Evolutionary conservation across 1,140 invertebrate species (phyloP), one percentile per base, ranked within the genome.

Genomic region (Caenorhabditis briggsae): DNA sequence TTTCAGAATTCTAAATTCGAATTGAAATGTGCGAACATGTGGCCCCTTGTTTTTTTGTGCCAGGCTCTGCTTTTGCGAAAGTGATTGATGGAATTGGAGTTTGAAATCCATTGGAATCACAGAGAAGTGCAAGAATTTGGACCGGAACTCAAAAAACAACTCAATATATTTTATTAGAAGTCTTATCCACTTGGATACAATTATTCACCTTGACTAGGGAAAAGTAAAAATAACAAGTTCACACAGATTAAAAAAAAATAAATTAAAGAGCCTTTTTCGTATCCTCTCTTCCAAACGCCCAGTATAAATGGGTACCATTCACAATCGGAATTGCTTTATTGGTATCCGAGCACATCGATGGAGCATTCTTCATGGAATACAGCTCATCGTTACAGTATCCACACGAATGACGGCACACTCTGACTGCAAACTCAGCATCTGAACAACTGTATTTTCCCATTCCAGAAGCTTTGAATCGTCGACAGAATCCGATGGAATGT

Each of bases 311-410:
- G 23, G 70, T 78, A 23, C 70, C 70, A 78, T 78, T 78, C n/a
- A 78, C 70, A 53, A 78, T 78, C 23, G 70, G 70, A 50, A 78
- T 78, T 8, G 46, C n/a, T 23, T 50, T 48, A 14, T 78, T 78
- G 14, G 70, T 53, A 23, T 78, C 70, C 8, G 84, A 85, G 41
- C 88, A 89, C 46, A 87, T 74, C 25, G 88, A 43, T 8, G 82
- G 56, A n/a, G 70, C 53, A 50, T 88, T 86, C 23, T 78, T 82
- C 25, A 82, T 56, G 16, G 82, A 74, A 25, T 89, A 89, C 25
- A 89, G 33, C n/a, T 74, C 85, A 83, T 87, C 85, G 56, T 88
- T 86, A 78, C 88, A 89, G 59, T 89, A 89, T 55, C 88, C 88
- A 65, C 88, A 89, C 12, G 88, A 78, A 56, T 82, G 82, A 50